These are phyloP conservation scores for Panopea generosa DNA, from an alignment of 2,888 invertebrate species.

Conservation along the genomic window DNA sequence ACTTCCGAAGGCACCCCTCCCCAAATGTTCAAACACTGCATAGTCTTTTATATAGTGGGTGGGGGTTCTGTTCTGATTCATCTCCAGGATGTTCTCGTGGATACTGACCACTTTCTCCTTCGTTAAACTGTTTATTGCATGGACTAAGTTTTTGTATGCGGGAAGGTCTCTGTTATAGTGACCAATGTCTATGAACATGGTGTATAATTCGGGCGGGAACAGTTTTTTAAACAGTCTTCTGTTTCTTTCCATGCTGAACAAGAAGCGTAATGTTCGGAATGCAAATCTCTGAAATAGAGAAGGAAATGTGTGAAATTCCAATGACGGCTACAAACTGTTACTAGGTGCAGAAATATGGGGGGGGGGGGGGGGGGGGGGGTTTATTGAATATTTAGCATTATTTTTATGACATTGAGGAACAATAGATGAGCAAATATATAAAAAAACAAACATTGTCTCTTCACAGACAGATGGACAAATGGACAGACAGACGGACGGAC, in stretches of 20 bases:
- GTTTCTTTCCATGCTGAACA: conserved; percentile 86
- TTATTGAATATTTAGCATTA: too few relatives aligned
- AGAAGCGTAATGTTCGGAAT: conserved; percentile 85
- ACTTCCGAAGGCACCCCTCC: conserved; percentile 86
- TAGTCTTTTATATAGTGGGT: conserved; percentile 84
- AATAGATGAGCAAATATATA: too few relatives aligned
- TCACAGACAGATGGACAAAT: too few relatives aligned
- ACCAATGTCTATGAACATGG: conserved; percentile 85
- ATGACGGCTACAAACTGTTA: too few relatives aligned
- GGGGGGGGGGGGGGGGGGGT: background rate
- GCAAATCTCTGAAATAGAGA: conserved; percentile 83
- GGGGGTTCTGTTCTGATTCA: conserved; percentile 82
- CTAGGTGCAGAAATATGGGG: background rate
- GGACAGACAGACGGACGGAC: too few relatives aligned
- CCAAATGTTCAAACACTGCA: conserved; percentile 85
- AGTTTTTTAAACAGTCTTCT: conserved; percentile 85
- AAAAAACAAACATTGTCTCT: too few relatives aligned
- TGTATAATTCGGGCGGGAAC: conserved; percentile 84
- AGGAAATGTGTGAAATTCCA: conserved; percentile 2
- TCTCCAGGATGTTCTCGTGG: conserved; percentile 76
- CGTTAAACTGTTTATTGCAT: conserved; percentile 78
- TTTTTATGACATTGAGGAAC: too few relatives aligned
- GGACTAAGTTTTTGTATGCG: conserved; percentile 82
- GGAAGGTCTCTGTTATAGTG: conserved; percentile 85
- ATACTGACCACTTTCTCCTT: conserved; percentile 77